phyloP scores from a whole-genome alignment of 2,113 vertebrate genomes.

The Todiramphus saurophagus region DNA sequence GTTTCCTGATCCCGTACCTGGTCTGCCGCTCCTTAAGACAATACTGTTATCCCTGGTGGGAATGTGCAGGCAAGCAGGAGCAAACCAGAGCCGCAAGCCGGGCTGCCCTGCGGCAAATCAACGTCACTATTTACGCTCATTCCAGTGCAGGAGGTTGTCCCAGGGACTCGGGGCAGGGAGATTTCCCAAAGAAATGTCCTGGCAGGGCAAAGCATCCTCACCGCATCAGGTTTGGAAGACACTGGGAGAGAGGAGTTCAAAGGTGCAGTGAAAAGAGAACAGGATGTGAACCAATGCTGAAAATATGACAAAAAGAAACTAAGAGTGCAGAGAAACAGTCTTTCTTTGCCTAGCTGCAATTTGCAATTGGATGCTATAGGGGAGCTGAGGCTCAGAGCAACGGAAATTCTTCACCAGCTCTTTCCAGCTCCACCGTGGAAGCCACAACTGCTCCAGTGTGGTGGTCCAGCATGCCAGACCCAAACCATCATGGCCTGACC shows the following conservation, averaged over 20 bases:
- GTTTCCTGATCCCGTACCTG: constrained; percentile 13
- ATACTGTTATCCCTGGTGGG: constrained; percentile 48
- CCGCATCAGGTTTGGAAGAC: not conserved
- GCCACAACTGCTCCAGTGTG: rapidly evolving
- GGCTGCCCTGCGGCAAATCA: not conserved
- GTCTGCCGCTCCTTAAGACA: constrained; percentile 59
- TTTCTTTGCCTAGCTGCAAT: not conserved
- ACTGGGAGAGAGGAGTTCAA: not conserved
- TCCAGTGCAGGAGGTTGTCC: not conserved
- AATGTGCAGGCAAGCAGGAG: constrained; percentile 41
- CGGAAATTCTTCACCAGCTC: not conserved
- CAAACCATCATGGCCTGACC: not conserved
- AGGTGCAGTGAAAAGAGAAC: not conserved
- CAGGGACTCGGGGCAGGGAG: not conserved
- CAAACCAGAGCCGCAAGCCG: not conserved
- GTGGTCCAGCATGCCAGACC: not conserved
- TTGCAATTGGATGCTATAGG: not conserved
- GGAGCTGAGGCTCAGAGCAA: not conserved
- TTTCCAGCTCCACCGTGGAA: not conserved
- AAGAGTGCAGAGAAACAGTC: not conserved
- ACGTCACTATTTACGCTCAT: not conserved
- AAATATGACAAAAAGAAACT: not conserved
- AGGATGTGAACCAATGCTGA: not conserved
- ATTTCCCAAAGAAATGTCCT: not conserved
- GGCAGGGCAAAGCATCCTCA: not conserved